These are phyloP conservation scores for Gobio gobio DNA, from an alignment of 2,113 vertebrate species.

Conservation along the genomic window DNA sequence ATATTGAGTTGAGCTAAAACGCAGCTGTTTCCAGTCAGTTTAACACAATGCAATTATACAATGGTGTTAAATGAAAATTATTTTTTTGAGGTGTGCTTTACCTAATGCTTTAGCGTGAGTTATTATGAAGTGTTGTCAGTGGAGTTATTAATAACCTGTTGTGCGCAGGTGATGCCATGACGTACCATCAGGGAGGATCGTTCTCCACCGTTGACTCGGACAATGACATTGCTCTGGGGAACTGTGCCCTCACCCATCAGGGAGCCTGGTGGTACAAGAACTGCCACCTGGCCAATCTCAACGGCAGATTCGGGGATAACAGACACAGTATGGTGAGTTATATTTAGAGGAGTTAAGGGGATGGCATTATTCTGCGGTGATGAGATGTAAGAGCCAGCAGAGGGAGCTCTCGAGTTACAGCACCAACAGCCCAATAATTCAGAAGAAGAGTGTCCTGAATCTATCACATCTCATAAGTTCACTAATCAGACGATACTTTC, in stretches of 20 bases:
- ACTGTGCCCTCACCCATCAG: constrained; percentile 84
- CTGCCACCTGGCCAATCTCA: constrained; percentile 90
- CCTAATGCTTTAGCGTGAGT: no score
- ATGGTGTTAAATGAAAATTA: no score
- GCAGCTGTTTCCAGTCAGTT: no score
- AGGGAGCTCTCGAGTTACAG: constrained; percentile 5
- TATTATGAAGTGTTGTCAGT: no score
- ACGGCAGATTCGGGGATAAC: constrained; percentile 81
- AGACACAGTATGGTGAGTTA: constrained; percentile 85
- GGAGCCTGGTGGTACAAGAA: constrained; percentile 90
- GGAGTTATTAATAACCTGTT: constrained; percentile 5
- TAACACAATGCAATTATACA: no score
- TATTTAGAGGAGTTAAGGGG: neutral
- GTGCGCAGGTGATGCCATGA: constrained; percentile 84
- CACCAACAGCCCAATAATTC: constrained; percentile 28
- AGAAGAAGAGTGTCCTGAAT: constrained; percentile 63
- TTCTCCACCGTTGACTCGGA: constrained; percentile 87
- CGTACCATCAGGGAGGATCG: constrained; percentile 84
- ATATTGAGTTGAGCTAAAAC: no score
- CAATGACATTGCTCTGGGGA: constrained; percentile 87
- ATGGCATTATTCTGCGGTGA: neutral
- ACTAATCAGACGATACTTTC: constrained; percentile 60
- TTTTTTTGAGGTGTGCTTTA: no score
- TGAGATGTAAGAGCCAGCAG: constrained; percentile 9
- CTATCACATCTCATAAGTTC: constrained; percentile 67